Evolutionary conservation across 1,140 invertebrate genomes (phyloP).

Genomic region (Dryas iulia): DNA sequence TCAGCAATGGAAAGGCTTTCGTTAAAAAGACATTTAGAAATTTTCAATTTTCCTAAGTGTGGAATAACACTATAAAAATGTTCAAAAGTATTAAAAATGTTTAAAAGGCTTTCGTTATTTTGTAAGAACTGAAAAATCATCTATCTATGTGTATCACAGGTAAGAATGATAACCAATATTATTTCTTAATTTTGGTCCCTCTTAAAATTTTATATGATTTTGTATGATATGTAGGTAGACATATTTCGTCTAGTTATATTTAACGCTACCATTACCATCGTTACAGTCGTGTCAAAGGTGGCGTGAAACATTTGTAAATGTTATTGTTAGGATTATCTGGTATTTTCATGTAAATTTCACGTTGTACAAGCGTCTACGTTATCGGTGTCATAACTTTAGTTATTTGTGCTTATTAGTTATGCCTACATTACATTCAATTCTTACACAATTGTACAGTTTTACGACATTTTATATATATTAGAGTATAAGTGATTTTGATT

Average conservation of each 20-base stretch:
- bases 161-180: too few relatives aligned
- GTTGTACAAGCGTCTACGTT: not conserved
- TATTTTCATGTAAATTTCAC: not conserved
- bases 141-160: too few relatives aligned
- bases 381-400: not conserved
- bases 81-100: too few relatives aligned
- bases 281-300: not conserved
- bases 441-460: not conserved
- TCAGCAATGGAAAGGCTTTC: too few relatives aligned
- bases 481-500: not conserved
- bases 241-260: not conserved
- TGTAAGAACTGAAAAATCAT: too few relatives aligned
- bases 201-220: too few relatives aligned
- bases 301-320: not conserved
- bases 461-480: not conserved
- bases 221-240: too few relatives aligned
- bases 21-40: too few relatives aligned
- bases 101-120: too few relatives aligned
- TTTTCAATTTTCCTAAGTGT: too few relatives aligned
- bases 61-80: too few relatives aligned
- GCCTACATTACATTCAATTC: not conserved
- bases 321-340: not conserved
- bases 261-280: not conserved
- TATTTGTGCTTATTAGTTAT: not conserved
- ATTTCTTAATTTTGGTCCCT: too few relatives aligned